These are phyloP conservation scores for Felis chaus DNA, from an alignment of 2,113 vertebrate genomes.

Conservation along the genomic window DNA sequence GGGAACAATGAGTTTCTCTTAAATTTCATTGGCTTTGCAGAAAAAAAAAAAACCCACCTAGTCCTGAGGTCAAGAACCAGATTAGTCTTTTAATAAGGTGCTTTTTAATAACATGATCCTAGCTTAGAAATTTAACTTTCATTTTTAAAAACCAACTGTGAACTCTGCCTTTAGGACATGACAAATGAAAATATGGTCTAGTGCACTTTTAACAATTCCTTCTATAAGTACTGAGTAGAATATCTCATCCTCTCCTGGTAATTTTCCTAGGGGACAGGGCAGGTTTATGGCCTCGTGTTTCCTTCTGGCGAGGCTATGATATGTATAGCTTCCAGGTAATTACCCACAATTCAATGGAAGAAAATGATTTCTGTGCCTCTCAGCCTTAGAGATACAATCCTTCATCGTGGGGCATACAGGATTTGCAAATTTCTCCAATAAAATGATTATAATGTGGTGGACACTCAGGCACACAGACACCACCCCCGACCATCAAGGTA, in stretches of 20 bases:
- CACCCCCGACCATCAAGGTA: not conserved
- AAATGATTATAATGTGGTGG: not conserved
- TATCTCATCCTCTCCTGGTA: conserved; percentile 12
- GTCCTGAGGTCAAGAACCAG: conserved; percentile 33
- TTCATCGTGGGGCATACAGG: not conserved
- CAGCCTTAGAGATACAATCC: not conserved
- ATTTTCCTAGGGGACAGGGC: not conserved
- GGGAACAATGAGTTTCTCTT: conserved; percentile 60
- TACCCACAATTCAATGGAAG: not conserved
- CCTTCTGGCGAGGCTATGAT: not conserved
- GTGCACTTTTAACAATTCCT: conserved; percentile 65
- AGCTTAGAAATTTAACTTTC: conserved; percentile 31
- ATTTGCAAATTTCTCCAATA: not conserved
- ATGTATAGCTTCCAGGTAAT: not conserved
- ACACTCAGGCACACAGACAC: not conserved
- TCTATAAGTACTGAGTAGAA: conserved; percentile 24
- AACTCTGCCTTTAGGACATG: conserved; percentile 57
- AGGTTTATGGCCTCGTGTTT: not conserved
- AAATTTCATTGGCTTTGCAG: conserved; percentile 56
- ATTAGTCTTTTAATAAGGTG: conserved; percentile 68
- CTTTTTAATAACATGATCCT: conserved; percentile 40
- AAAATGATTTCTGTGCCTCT: not conserved
- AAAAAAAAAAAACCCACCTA: conserved; percentile 27
- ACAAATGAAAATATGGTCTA: conserved; percentile 33
- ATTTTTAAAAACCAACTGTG: conserved; percentile 43